Evolutionary conservation across 2,888 invertebrate species (phyloP), one percentile per base, ranked within the genome.

Genomic region (Drosophila flavopinicola): DNA sequence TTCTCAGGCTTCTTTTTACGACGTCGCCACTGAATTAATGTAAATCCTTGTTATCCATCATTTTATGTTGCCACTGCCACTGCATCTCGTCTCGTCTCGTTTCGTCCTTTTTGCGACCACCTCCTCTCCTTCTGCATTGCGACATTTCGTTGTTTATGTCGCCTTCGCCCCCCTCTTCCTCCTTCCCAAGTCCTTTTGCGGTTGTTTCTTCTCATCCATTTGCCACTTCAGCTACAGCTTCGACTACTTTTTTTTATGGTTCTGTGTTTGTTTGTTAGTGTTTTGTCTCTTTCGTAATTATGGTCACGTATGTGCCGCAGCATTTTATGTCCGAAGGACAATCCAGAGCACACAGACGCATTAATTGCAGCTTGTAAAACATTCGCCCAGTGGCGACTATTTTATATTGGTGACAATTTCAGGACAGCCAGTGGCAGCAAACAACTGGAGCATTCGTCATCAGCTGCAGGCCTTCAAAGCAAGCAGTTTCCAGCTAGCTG

Each of bases 31-130:
- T 61, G 65, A 71, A 67, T 75, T 79, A 79, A 79, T 77, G 75
- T 72, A 77, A 79, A 77, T 79, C 77, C 79, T 68, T 66, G 79
- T 79, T 79, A 79, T 79, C 77, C 78, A 64, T 75, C 79, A 72
- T 76, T 78, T 78, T 74, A 76, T 69, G 39, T 60, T 39, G 65
- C 58, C 59, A 64, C 54, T 70, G 74, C 61, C 66, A n/a, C n/a
- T 69, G 69, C 73, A 69, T 58, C 61, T 69, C 69, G 73, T 73
- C 58, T 73, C 64, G 29, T 32, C 35, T 32, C 35, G 20, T 38
- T 10, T 9, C 41, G 29, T 30, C 32, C 0, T 6, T 29, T 15
- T 3, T 37, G 1, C 6, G 24, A 1, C 25, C 53, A 6, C 6
- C 20, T 39, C 2, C 13, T 6, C 38, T 11, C 11, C 41, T 63